Evolutionary conservation across 2,113 vertebrate genomes (phyloP).

Genomic region (Alligator mississippiensis): DNA sequence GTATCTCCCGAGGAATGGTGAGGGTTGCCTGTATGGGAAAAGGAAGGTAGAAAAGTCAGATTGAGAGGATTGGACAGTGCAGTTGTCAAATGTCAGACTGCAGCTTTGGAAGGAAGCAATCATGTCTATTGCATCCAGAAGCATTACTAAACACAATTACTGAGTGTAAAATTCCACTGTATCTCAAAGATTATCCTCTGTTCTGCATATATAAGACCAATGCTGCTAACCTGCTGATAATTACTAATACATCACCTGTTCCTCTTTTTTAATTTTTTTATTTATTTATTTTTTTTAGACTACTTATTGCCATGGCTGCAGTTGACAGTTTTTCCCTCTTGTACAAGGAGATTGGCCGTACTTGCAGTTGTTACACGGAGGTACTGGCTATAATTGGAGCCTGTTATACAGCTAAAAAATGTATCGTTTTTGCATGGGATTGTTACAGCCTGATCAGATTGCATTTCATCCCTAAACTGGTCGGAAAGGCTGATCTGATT

Average conservation of each 20-base stretch:
- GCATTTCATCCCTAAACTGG: conserved; percentile 88
- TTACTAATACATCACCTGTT: neutral
- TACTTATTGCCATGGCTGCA: conserved; percentile 85
- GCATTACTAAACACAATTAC: neutral
- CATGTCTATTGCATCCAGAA: neutral
- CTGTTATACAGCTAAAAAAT: conserved; percentile 84
- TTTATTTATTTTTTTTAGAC: conserved; percentile 29
- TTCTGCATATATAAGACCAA: neutral
- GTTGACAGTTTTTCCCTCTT: conserved; percentile 93
- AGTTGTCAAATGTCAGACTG: neutral
- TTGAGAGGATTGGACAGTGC: neutral
- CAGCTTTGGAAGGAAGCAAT: no score
- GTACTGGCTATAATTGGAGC: conserved; percentile 91
- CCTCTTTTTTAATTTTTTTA: neutral
- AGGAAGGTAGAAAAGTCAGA: neutral
- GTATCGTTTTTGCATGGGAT: conserved; percentile 76
- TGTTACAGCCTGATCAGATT: conserved; percentile 85
- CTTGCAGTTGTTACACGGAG: conserved; percentile 88
- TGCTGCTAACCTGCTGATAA: neutral
- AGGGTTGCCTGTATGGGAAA: neutral
- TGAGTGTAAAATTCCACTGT: neutral
- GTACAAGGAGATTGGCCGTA: conserved; percentile 88
- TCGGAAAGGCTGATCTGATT: conserved; percentile 75
- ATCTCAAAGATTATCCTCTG: neutral
- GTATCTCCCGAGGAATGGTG: neutral